These are phyloP conservation scores for Zoroaster sp. DNA, from an alignment of 53 echinoderm and acorn worm species.

Conservation along the genomic window DNA sequence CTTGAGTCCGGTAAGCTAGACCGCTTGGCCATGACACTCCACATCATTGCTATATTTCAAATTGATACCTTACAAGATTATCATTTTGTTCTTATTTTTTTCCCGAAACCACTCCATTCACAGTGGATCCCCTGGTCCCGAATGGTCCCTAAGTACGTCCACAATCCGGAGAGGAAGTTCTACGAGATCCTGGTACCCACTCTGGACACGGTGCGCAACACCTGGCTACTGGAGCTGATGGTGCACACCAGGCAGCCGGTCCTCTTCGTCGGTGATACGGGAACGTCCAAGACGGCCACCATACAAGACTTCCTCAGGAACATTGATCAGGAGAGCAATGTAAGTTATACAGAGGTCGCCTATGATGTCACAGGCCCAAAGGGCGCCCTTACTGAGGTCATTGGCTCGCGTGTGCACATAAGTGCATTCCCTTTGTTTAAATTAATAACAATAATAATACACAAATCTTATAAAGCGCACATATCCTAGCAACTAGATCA, in stretches of 20 bases:
- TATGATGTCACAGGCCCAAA: no score
- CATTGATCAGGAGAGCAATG: slow-evolving; percentile 93
- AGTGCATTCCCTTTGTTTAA: no score
- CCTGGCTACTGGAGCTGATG: slow-evolving; percentile 95
- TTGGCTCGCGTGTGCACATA: no score
- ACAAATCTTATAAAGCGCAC: no score
- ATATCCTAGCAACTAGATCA: no score
- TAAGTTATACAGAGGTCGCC: no score
- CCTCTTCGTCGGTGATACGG: slow-evolving; percentile 96
- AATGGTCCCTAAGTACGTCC: slow-evolving; percentile 92
- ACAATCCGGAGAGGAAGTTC: slow-evolving; percentile 92
- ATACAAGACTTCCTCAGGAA: slow-evolving; percentile 97
- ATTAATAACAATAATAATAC: no score
- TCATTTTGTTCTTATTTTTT: neutral
- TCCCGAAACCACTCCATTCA: neutral
- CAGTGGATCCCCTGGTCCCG: slow-evolving; percentile 97
- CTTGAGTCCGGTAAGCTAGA: no score
- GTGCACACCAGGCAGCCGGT: slow-evolving; percentile 93
- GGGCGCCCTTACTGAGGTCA: no score
- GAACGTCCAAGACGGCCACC: slow-evolving; percentile 99
- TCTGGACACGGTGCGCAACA: slow-evolving; percentile 90
- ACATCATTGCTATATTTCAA: no score
- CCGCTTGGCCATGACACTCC: no score
- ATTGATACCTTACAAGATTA: no score
- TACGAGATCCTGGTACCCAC: slow-evolving; percentile 99